Base-by-base conservation (phyloP, 2,797 vertebrate species). In the Acipenser ruthenus region DNA sequence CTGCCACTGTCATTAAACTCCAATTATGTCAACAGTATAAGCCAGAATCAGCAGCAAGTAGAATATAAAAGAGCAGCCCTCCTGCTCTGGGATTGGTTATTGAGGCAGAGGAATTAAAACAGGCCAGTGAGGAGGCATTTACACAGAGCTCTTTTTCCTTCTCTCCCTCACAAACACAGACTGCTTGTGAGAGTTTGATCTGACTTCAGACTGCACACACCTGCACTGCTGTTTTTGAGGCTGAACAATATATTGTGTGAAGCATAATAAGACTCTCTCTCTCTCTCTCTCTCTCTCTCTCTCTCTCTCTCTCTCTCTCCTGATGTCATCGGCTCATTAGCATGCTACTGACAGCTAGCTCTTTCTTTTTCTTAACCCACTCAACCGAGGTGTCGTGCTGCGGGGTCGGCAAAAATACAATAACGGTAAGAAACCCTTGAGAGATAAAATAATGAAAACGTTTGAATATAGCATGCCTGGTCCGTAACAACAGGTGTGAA, bases 91-190 rank as follows among this genome's bases (percentile, higher is more conserved):
- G 18, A 62, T 18, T 62, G 60, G 18, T 62, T n/a, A 23, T 62
- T 80, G 71, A 75, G 69, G 76, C 65, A 79, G 69, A 10, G 66
- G 60, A 65, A 74, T 70, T 82, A 78, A 82, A 62, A 69, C 52
- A 65, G 60, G 70, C 79, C 77, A 72, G 74, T 73, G 73, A 69
- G 71, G 81, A 74, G 77, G 78, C 56, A 73, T 76, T 71, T 67
- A 55, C 9, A 48, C 7, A 77, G 71, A 83, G 76, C 71, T 68
- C 65, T 77, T 74, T 18, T 64, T 73, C 69, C 56, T 65, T 71
- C 67, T 71, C 73, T 58, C 12, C 55, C 55, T 13, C 55, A 58
- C 55, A n/a, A 37, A 37, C 37, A 55, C 9, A 55, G 53, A 55
- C 9, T 55, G 53, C 53, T 55, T 55, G 37, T n/a, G n/a, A 8